These are phyloP conservation scores for Damaliscus lunatus DNA, from an alignment of 2,113 vertebrate genomes.

Conservation along the genomic window DNA sequence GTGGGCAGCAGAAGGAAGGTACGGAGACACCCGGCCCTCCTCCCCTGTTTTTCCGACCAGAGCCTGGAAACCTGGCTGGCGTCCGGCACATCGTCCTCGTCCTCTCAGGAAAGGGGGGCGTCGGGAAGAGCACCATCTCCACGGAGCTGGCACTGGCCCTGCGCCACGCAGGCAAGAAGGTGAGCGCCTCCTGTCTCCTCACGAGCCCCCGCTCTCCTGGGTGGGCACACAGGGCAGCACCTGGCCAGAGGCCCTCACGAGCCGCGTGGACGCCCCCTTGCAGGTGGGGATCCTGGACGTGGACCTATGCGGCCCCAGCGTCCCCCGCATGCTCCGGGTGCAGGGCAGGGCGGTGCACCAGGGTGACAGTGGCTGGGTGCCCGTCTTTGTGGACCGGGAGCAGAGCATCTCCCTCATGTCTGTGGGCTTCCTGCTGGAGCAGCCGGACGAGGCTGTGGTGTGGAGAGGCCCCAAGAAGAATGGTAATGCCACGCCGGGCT, in stretches of 20 bases:
- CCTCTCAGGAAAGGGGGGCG: constrained; percentile 95
- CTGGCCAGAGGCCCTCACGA: background rate
- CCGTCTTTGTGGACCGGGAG: constrained; percentile 87
- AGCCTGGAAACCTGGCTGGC: constrained; percentile 80
- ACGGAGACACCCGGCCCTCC: fast-evolving
- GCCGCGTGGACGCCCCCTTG: fast-evolving
- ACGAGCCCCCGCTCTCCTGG: background rate
- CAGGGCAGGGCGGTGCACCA: constrained; percentile 89
- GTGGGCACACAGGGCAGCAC: background rate
- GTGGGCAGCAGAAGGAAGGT: fast-evolving
- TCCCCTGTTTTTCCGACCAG: constrained; percentile 1
- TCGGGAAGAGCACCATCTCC: constrained; percentile 96
- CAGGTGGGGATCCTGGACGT: constrained; percentile 96
- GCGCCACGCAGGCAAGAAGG: constrained; percentile 88
- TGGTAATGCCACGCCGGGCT: constrained; percentile 74
- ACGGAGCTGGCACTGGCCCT: constrained; percentile 90
- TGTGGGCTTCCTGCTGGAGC: constrained; percentile 93
- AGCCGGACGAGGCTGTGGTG: constrained; percentile 91
- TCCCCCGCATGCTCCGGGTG: constrained; percentile 90
- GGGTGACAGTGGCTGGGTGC: constrained; percentile 94
- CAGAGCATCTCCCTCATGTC: constrained; percentile 93
- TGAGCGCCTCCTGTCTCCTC: constrained; percentile 52
- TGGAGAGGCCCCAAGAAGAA: constrained; percentile 98
- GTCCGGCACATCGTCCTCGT: constrained; percentile 90
- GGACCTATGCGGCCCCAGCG: constrained; percentile 96